These are phyloP conservation scores for Drosophila prostipennis DNA, from an alignment of 2,888 invertebrate genomes.

Conservation along the genomic window DNA sequence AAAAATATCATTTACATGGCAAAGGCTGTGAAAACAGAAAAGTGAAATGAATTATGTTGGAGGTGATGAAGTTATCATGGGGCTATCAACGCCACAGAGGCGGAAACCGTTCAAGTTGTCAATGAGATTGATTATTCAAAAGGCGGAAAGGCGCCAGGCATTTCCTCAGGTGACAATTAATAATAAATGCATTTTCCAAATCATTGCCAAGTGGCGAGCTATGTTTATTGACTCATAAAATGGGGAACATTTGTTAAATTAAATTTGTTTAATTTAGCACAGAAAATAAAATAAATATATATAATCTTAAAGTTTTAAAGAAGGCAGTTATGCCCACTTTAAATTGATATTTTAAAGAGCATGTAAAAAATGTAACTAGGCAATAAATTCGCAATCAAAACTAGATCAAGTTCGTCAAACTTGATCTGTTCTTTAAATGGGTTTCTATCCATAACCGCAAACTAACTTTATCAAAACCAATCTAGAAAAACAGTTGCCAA, in stretches of 20 bases:
- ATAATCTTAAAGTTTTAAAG: too few species aligned
- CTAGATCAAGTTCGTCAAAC: conserved; percentile 2
- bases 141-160: conserved; percentile 23
- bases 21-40: conserved; percentile 39
- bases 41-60: conserved; percentile 57
- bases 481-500: not conserved
- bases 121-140: conserved; percentile 71
- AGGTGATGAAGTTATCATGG: conserved; percentile 63
- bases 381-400: not conserved
- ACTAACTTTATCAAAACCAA: not conserved
- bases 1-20: conserved; percentile 46
- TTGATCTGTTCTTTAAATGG: not conserved
- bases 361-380: not conserved
- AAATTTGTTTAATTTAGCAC: too few species aligned
- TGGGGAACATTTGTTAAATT: not conserved
- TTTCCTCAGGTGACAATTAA: conserved; percentile 47
- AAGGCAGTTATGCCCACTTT: too few species aligned
- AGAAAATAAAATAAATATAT: too few species aligned
- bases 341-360: too few species aligned
- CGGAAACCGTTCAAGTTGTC: conserved; percentile 51
- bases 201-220: not conserved
- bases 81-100: conserved; percentile 21
- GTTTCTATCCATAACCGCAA: not conserved
- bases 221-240: not conserved
- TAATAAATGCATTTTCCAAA: conserved; percentile 29